Percentiles rank a stretch among this genome's conserved stretches.
phyloP scores from a whole-genome alignment of 35 echinoderm and acorn worm species.

The Nesometra sesokonis region DNA sequence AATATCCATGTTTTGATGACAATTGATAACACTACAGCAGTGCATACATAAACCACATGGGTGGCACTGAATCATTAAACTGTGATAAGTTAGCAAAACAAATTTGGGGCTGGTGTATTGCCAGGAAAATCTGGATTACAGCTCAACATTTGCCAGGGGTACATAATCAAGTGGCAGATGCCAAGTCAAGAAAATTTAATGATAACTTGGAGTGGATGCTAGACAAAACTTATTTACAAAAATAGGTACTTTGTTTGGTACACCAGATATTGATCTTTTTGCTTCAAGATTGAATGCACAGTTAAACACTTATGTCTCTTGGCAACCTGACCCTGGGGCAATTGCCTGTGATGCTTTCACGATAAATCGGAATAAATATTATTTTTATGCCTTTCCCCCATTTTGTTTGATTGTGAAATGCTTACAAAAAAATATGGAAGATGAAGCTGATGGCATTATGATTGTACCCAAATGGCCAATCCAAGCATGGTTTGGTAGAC shows the following conservation, averaged over 20 bases:
- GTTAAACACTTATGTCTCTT: conserved; percentile 10
- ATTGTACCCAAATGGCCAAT: conserved; percentile 74
- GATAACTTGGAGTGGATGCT: conserved; percentile 21
- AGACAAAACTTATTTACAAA: neutral
- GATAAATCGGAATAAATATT: neutral
- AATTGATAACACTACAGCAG: conserved; percentile 45
- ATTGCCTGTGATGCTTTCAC: neutral
- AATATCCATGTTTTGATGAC: neutral
- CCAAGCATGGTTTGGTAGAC: conserved; percentile 57
- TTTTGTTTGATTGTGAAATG: neutral
- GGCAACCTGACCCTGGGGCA: conserved; percentile 10
- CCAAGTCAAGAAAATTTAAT: neutral
- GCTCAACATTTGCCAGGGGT: neutral
- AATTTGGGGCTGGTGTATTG: neutral
- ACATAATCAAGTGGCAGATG: neutral
- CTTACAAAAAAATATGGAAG: conserved; percentile 1
- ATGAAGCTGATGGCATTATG: conserved; percentile 47
- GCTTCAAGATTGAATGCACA: conserved; percentile 7
- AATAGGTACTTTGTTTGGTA: neutral
- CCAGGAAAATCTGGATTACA: conserved; percentile 2
- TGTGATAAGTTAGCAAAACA: conserved; percentile 11
- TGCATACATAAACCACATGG: conserved; percentile 37
- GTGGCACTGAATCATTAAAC: conserved; percentile 3
- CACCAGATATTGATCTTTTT: conserved; percentile 28
- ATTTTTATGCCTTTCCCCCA: conserved; percentile 27